A percentile compares a stretch with the other conserved stretches of the same genome.
These are phyloP conservation scores for Spisula solida DNA, from an alignment of 2,888 invertebrate species.

Conservation along the genomic window DNA sequence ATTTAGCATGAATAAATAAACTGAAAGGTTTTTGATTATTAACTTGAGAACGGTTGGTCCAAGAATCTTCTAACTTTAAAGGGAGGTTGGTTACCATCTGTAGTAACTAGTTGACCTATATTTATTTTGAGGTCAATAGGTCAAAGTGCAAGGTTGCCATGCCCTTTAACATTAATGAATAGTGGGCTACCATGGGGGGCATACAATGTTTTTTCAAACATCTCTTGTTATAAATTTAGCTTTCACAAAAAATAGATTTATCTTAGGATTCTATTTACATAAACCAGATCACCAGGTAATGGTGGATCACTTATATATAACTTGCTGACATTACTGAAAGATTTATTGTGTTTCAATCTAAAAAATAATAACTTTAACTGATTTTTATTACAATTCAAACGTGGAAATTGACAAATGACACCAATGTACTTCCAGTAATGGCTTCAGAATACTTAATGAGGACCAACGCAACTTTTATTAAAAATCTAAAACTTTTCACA, in stretches of 20 bases:
- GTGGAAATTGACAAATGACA: not conserved
- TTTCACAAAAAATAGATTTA: not conserved
- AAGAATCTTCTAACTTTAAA: too few species aligned
- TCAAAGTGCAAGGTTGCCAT: too few species aligned
- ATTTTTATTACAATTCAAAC: not conserved
- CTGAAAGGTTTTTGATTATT: too few species aligned
- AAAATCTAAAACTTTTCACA: not conserved
- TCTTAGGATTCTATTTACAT: not conserved
- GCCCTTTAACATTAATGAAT: too few species aligned
- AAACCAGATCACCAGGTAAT: not conserved
- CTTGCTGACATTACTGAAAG: not conserved
- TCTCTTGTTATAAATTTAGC: too few species aligned
- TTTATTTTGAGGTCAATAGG: too few species aligned
- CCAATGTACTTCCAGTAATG: not conserved
- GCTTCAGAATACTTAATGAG: not conserved
- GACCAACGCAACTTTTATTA: not conserved
- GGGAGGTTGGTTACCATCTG: too few species aligned
- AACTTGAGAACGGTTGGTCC: too few species aligned
- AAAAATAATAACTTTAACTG: not conserved
- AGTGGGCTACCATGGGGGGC: too few species aligned
- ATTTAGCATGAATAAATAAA: too few species aligned
- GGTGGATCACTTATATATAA: not conserved
- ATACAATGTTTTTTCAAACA: too few species aligned
- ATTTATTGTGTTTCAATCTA: not conserved
- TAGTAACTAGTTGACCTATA: too few species aligned